These are phyloP conservation scores for Cyclura pinguis DNA, from an alignment of 2,797 vertebrate species.

Conservation along the genomic window DNA sequence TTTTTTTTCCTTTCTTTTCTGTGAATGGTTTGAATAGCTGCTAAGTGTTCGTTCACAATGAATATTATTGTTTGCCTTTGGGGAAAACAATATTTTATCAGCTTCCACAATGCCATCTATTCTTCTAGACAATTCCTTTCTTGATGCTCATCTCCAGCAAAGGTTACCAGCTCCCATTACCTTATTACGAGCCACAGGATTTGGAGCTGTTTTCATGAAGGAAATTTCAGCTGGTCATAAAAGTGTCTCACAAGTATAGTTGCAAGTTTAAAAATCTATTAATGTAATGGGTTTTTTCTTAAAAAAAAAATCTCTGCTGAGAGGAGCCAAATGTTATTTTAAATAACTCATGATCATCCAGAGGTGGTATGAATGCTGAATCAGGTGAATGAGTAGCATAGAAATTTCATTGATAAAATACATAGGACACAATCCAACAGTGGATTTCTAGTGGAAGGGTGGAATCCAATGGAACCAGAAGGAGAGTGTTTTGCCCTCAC, in stretches of 20 bases:
- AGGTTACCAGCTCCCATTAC: conserved; percentile 5
- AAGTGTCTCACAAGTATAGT: background rate
- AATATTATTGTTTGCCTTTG: conserved; percentile 9
- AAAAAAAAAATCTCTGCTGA: background rate
- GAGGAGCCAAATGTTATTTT: no score
- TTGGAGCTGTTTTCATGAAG: background rate
- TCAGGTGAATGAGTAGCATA: background rate
- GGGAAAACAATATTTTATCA: conserved; percentile 10
- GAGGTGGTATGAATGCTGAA: no score
- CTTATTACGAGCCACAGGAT: conserved; percentile 10
- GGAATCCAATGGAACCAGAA: no score
- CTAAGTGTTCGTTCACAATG: conserved; percentile 26
- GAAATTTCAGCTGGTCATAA: background rate
- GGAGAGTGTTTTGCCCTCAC: no score
- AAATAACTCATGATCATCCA: background rate
- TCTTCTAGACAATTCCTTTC: background rate
- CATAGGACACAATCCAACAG: background rate
- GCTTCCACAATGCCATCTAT: background rate
- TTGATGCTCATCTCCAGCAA: background rate
- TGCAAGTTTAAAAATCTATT: background rate
- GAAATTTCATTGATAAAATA: background rate
- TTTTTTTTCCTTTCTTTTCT: background rate
- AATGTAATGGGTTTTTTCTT: background rate
- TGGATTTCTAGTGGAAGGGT: no score
- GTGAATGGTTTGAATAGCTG: conserved; percentile 6